Evolutionary conservation across 2,888 invertebrate genomes (phyloP).

Genomic region (Epiblema foenella): DNA sequence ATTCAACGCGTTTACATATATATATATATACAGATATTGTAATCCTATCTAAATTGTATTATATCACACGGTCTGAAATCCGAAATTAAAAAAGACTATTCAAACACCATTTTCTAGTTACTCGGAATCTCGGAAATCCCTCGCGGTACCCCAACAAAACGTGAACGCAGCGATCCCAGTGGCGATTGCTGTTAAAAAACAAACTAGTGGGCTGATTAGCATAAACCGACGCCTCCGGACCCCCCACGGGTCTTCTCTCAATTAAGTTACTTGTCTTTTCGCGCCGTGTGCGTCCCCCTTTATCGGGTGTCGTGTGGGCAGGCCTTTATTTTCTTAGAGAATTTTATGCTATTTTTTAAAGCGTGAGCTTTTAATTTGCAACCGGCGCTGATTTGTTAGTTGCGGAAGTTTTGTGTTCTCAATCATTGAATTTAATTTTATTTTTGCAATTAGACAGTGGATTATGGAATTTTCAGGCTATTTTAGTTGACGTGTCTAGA

Average conservation of each 20-base stretch:
- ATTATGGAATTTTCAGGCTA: not conserved
- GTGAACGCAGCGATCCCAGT: constrained; percentile 64
- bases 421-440: not conserved
- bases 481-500: not conserved
- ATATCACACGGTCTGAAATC: not conserved
- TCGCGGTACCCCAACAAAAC: constrained; percentile 64
- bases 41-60: too few relatives aligned
- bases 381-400: constrained; percentile 16
- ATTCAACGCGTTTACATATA: too few relatives aligned
- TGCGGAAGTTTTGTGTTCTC: not conserved
- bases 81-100: not conserved
- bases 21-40: too few relatives aligned
- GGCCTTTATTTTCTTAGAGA: constrained; percentile 66
- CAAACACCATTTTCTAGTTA: not conserved
- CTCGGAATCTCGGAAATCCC: constrained; percentile 27
- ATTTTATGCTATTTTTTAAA: constrained; percentile 43
- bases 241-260: constrained; percentile 78
- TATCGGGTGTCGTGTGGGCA: constrained; percentile 69
- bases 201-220: constrained; percentile 81
- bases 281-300: constrained; percentile 73
- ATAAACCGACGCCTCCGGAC: constrained; percentile 77
- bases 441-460: not conserved
- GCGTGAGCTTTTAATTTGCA: constrained; percentile 36
- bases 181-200: constrained; percentile 77
- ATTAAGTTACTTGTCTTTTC: constrained; percentile 83